Conservation (phyloP, 64 coral and sea anemone genomes). For the Montipora efflorescens region DNA sequence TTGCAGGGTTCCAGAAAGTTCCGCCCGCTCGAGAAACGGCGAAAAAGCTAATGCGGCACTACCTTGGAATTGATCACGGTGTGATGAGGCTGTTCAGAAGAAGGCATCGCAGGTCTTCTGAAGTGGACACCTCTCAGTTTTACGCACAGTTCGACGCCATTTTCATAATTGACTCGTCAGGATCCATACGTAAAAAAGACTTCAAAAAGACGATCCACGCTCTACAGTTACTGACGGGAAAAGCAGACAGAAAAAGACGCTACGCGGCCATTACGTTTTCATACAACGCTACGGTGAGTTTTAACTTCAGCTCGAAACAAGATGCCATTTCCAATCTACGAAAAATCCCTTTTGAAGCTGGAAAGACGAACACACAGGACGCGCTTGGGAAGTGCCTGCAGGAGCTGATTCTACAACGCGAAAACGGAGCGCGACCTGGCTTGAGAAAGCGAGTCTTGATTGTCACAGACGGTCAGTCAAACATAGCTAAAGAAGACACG, state of each 20-base stretch:
- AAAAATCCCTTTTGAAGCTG: constrained; percentile 28
- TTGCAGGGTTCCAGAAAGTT: constrained; percentile 56
- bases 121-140: neutral
- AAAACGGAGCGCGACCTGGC: constrained; percentile 37
- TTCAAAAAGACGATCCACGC: constrained; percentile 48
- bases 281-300: constrained; percentile 38
- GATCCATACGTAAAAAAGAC: constrained; percentile 47
- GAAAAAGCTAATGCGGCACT: constrained; percentile 50
- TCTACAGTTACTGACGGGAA: constrained; percentile 47
- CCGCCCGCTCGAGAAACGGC: constrained; percentile 57
- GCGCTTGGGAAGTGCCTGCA: constrained; percentile 50
- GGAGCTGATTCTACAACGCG: constrained; percentile 44
- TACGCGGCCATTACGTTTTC: constrained; percentile 69
- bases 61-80: constrained; percentile 28
- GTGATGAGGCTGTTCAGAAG: neutral
- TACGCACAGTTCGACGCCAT: constrained; percentile 58
- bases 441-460: constrained; percentile 66
- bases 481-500: constrained; percentile 62
- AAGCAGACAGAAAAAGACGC: constrained; percentile 32
- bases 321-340: constrained; percentile 27
- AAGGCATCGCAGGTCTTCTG: constrained; percentile 13
- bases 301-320: constrained; percentile 34
- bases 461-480: constrained; percentile 77
- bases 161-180: constrained; percentile 67
- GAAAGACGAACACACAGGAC: constrained; percentile 69